A percentile compares a stretch with the other conserved stretches of the same genome.
phyloP scores from a whole-genome alignment of 2,888 invertebrate species.

The Stegana nigrithorax region DNA sequence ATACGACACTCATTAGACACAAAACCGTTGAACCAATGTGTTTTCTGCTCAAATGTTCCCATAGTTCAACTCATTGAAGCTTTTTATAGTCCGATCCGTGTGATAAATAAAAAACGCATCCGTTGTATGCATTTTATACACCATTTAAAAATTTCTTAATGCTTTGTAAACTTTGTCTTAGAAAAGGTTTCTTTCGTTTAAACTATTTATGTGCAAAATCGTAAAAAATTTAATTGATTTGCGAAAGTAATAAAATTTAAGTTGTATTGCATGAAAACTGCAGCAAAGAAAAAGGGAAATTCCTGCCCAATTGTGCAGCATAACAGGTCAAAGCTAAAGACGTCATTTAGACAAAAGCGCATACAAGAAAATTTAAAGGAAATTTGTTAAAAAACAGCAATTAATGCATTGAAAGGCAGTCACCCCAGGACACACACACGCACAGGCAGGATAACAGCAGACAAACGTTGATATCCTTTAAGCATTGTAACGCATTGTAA shows the following conservation, averaged over 20 bases:
- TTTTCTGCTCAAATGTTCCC: not conserved
- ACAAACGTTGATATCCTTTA: too few species aligned
- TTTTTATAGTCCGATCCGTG: not conserved
- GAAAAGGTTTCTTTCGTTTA: not conserved
- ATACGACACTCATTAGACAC: not conserved
- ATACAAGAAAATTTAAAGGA: conserved; percentile 2
- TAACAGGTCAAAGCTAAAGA: conserved; percentile 45
- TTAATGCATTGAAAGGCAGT: conserved; percentile 40
- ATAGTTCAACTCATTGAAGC: conserved; percentile 14
- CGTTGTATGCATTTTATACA: not conserved
- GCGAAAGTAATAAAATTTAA: conserved; percentile 49
- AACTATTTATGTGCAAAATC: conserved; percentile 58
- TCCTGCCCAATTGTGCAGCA: not conserved
- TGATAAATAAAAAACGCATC: conserved; percentile 7
- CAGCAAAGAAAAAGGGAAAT: conserved; percentile 43
- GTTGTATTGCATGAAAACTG: conserved; percentile 57
- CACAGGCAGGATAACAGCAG: conserved; percentile 14
- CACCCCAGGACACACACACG: conserved; percentile 47
- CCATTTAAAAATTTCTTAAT: conserved; percentile 1
- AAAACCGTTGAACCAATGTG: not conserved
- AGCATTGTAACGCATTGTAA: conserved; percentile 20
- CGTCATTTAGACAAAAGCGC: conserved; percentile 42
- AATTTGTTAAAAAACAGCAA: conserved; percentile 41
- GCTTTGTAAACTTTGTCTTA: not conserved
- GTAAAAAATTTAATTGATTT: conserved; percentile 61